Base-by-base conservation (phyloP, 2,888 invertebrate species). In the Theretra japonica region DNA sequence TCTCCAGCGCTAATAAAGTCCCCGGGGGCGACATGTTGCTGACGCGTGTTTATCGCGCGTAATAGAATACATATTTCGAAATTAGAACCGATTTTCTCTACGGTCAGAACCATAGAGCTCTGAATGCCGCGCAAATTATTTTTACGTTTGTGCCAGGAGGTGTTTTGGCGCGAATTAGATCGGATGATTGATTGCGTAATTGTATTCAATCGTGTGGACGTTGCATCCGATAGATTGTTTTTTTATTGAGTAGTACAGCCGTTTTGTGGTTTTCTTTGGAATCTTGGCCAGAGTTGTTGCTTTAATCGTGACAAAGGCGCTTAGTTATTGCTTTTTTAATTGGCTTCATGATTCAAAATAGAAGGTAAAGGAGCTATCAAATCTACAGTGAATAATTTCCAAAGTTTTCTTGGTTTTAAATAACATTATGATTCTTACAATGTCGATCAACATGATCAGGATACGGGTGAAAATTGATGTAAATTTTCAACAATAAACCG, bases 1-100 rank as follows among this genome's bases (percentile, higher is more conserved):
- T 87, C 84, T 88, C 80, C 86, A 85, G 83, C 89, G 86, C 93
- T 94, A 94, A 94, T 94, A 92, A 92, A 88, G 89, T 87, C 94
- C 88, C 93, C 75, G 57, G 92, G 86, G 92, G 76, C 76, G 83
- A 80, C 83, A 82, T 83, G 82, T 83, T 84, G 82, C 79, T 75
- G 80, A 76, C 81, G 77, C 53, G 60, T 59, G 60, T 25, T 87
- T 89, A 88, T 86, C 83, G 81, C 82, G 84, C 79, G 79, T 81
- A 85, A 87, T 87, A 82, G 78, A 83, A 82, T 83, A 80, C 80
- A 82, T 82, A 80, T 82, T 80, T 79, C 73, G 71, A 60, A 70
- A 74, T 65, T 56, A 74, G 76, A 75, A 72, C 62, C 68, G 72
- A 68, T 75, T 73, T 73, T 80, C 77, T 75, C 74, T 50, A 72